phyloP scores from a whole-genome alignment of 2,888 invertebrate species.

The Himalopsyche japonica region DNA sequence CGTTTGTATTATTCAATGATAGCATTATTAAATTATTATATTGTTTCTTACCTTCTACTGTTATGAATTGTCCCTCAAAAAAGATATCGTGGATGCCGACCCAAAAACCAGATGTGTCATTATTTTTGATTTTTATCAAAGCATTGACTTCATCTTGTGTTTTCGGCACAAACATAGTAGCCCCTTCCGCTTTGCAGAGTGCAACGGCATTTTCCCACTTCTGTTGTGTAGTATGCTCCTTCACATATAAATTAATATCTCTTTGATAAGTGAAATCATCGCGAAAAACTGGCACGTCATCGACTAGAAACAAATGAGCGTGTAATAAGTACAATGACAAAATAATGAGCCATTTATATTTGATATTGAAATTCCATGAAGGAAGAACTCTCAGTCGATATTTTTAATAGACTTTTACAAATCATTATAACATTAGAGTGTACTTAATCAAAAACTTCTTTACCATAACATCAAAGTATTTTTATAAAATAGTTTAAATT shows the following conservation, averaged over 20 bases:
- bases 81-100: conserved; percentile 12
- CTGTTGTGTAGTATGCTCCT: neutral
- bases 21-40: neutral
- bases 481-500: too few species aligned
- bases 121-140: neutral
- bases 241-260: conserved; percentile 9
- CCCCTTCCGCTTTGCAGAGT: conserved; percentile 20
- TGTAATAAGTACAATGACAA: neutral
- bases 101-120: neutral
- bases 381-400: too few species aligned
- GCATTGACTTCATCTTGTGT: neutral
- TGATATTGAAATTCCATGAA: too few species aligned
- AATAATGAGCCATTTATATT: too few species aligned
- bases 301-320: neutral
- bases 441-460: too few species aligned
- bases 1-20: too few species aligned
- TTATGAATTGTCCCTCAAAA: conserved; percentile 14
- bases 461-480: too few species aligned
- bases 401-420: too few species aligned
- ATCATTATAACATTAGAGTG: too few species aligned
- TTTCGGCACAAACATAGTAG: conserved; percentile 8
- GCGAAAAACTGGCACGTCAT: neutral
- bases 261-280: conserved; percentile 15
- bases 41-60: conserved; percentile 6
- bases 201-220: conserved; percentile 10